A percentile compares a stretch with the other conserved stretches of the same genome.
phyloP scores from a whole-genome alignment of 2,888 invertebrate species.

The Copidosoma aretas region DNA sequence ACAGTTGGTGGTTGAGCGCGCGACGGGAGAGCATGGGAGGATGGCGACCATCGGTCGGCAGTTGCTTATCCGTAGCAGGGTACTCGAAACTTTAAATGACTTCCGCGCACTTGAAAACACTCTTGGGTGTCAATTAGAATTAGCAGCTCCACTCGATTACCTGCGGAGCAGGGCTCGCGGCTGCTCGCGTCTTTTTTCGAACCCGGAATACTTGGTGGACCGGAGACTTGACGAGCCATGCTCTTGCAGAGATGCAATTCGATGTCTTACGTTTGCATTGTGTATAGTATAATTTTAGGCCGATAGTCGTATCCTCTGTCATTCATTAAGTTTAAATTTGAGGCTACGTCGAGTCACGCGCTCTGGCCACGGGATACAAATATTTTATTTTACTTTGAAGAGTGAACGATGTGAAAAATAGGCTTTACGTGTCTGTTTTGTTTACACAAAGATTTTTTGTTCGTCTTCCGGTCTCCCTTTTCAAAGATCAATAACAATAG shows the following conservation, averaged over 20 bases:
- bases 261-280: slow-evolving; percentile 16
- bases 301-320: slow-evolving; percentile 42
- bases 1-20: slow-evolving; percentile 23
- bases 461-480: slow-evolving; percentile 12
- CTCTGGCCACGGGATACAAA: slow-evolving; percentile 8
- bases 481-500: slow-evolving; percentile 34
- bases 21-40: slow-evolving; percentile 40
- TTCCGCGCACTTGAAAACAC: background rate
- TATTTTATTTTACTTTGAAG: slow-evolving; percentile 25
- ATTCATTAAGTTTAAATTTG: background rate
- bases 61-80: slow-evolving; percentile 46
- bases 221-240: slow-evolving; percentile 11
- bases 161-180: too few species aligned
- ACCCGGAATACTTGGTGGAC: too few species aligned
- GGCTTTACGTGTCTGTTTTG: slow-evolving; percentile 45
- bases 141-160: background rate
- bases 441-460: slow-evolving; percentile 26
- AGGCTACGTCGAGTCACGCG: slow-evolving; percentile 19
- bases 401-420: slow-evolving; percentile 48
- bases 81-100: slow-evolving; percentile 13
- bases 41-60: slow-evolving; percentile 47
- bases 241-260: slow-evolving; percentile 10
- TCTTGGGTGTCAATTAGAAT: background rate
- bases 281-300: slow-evolving; percentile 31
- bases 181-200: too few species aligned